Percentiles rank a stretch among this genome's conserved stretches.
Evolutionary conservation across 2,797 vertebrate species (phyloP).

Genomic region (Sebastolobus altivelis): DNA sequence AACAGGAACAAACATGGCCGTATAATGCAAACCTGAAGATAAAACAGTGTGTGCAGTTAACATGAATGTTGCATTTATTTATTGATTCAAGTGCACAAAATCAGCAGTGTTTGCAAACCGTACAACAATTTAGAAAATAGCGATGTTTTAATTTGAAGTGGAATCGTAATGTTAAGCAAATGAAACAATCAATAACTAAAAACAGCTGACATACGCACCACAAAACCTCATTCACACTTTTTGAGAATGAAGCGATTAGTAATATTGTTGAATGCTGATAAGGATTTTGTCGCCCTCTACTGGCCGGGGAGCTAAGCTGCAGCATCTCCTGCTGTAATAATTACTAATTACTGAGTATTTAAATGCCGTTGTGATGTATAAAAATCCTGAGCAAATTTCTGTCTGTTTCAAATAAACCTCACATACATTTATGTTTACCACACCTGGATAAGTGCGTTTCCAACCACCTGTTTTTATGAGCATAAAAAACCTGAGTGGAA

Average conservation of each 20-base stretch:
- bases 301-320: neutral
- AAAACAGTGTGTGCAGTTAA: neutral
- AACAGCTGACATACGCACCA: neutral
- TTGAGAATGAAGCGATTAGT: neutral
- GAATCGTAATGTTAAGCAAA: too few species aligned
- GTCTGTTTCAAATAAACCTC: neutral
- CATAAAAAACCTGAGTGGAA: neutral
- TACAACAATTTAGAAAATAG: neutral
- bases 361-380: neutral
- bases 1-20: neutral
- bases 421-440: neutral
- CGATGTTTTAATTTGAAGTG: neutral
- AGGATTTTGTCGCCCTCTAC: neutral
- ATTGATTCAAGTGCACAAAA: slow-evolving; percentile 10
- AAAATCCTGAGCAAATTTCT: slow-evolving; percentile 10
- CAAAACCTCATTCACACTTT: neutral
- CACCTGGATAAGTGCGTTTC: neutral
- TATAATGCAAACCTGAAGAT: neutral
- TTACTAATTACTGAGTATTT: neutral
- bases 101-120: neutral
- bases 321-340: neutral
- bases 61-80: neutral
- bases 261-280: rapidly evolving
- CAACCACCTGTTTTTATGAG: neutral
- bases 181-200: neutral